Conservation (phyloP, 2,797 vertebrate species). For the Rhynchotus rufescens region DNA sequence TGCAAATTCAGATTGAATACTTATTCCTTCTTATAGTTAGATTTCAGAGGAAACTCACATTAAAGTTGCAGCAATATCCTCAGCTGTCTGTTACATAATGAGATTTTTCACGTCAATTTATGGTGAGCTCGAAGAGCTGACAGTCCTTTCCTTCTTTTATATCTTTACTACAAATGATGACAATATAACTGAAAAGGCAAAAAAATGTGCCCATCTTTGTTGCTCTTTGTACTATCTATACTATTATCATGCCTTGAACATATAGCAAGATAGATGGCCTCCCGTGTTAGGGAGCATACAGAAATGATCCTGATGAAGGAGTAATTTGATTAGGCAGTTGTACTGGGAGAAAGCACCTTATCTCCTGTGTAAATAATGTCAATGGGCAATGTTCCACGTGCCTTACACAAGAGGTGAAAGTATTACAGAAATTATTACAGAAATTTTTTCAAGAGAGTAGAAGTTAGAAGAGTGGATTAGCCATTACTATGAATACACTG, state of each 20-base stretch:
- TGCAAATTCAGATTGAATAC: neutral
- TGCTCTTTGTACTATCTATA: neutral
- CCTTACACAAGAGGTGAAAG: neutral
- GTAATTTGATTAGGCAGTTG: fast-evolving
- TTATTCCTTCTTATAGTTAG: neutral
- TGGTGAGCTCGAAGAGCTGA: neutral
- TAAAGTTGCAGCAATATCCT: neutral
- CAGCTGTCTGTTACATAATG: neutral
- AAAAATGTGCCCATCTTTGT: neutral
- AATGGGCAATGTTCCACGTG: neutral
- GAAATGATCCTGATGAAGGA: neutral
- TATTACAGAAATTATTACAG: neutral
- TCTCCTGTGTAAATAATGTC: neutral
- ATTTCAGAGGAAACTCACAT: neutral
- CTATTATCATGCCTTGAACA: neutral
- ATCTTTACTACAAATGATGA: neutral
- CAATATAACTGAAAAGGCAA: neutral
- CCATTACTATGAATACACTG: neutral
- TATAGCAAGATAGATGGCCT: neutral
- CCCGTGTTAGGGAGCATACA: neutral
- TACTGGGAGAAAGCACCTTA: neutral
- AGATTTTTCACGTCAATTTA: neutral
- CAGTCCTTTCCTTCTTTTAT: neutral
- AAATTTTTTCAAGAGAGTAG: neutral
- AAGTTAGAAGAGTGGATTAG: neutral